Conservation (phyloP, 2,888 invertebrate species). For the Steromphala cineraria region DNA sequence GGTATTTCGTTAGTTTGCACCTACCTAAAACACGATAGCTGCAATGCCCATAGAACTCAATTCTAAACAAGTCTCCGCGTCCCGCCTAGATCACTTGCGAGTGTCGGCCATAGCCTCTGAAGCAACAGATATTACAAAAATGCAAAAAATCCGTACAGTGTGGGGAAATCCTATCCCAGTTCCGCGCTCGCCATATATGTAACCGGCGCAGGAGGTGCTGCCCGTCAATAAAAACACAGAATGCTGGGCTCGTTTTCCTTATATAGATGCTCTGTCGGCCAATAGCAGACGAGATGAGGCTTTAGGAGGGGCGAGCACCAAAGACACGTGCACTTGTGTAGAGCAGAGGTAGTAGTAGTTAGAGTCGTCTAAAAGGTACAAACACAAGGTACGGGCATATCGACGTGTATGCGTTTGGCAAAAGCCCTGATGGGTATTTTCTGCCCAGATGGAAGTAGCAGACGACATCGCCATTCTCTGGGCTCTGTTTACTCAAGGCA, state of each 20-base stretch:
- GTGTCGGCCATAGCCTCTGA: constrained; percentile 47
- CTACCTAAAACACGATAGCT: constrained; percentile 25
- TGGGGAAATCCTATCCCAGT: constrained; percentile 48
- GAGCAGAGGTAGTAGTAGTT: too few relatives aligned
- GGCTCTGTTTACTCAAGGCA: neutral
- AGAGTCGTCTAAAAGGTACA: too few relatives aligned
- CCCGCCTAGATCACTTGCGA: constrained; percentile 21
- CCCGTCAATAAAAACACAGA: constrained; percentile 13
- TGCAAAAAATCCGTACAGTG: constrained; percentile 52
- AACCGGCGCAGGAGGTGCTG: constrained; percentile 31
- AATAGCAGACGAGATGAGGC: neutral
- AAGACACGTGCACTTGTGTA: neutral
- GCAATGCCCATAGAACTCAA: constrained; percentile 30
- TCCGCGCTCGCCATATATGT: constrained; percentile 51
- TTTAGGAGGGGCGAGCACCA: neutral
- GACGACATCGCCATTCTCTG: neutral
- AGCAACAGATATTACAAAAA: constrained; percentile 48
- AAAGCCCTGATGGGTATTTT: neutral
- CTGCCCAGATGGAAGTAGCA: neutral
- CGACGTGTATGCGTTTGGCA: neutral
- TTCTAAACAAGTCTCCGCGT: constrained; percentile 28
- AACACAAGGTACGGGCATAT: too few relatives aligned
- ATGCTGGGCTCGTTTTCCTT: constrained; percentile 23
- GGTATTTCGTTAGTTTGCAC: neutral
- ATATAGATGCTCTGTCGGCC: constrained; percentile 22